These are phyloP conservation scores for Tokudaia muenninki DNA, from an alignment of 2,797 vertebrate species.

Conservation along the genomic window DNA sequence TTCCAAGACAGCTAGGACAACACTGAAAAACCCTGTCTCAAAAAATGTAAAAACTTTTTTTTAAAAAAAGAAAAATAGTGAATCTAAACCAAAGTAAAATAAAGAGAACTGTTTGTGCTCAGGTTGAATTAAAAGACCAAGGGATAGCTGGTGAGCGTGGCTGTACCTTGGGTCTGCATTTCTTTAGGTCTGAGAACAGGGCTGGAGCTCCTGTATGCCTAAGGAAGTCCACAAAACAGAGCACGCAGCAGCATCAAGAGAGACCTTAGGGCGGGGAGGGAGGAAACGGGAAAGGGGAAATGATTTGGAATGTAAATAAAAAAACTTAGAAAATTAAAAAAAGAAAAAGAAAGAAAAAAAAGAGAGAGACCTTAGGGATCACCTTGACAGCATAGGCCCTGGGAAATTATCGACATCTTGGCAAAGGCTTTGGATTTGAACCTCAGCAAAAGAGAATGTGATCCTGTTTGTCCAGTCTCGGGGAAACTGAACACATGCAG, in stretches of 20 bases:
- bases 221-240: neutral
- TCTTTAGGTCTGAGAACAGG: neutral
- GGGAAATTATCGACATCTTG: neutral
- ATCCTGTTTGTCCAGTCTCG: neutral
- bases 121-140: neutral
- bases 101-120: neutral
- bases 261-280: neutral
- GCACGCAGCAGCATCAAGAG: rapidly evolving
- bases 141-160: neutral
- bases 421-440: neutral
- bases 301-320: too few species aligned
- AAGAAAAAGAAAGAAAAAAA: too few species aligned
- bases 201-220: neutral
- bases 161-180: neutral
- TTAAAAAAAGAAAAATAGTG: neutral
- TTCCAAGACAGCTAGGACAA: neutral
- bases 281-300: too few species aligned
- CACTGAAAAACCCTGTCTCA: neutral
- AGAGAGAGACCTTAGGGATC: too few species aligned
- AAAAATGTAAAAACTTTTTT: neutral
- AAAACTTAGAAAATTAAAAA: too few species aligned
- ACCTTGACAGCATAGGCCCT: neutral
- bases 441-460: neutral
- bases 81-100: neutral
- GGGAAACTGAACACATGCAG: neutral